These are phyloP conservation scores for Proterorhinus semilunaris DNA, from an alignment of 2,113 vertebrate species.

Conservation along the genomic window DNA sequence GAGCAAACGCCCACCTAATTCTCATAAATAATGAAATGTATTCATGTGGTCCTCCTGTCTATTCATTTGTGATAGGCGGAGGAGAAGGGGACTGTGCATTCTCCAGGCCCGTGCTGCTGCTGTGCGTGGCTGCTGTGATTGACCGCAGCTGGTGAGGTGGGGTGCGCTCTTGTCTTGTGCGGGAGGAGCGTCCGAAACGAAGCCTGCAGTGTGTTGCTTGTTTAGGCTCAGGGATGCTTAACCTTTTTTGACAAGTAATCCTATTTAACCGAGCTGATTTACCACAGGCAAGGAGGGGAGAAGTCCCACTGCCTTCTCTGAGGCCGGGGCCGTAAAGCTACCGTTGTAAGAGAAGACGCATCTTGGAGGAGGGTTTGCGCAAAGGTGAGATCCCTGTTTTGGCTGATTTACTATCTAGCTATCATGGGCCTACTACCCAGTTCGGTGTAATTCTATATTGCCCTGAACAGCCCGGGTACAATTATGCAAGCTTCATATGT, in stretches of 20 bases:
- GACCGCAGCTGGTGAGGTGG: constrained; percentile 14
- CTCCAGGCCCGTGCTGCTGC: constrained; percentile 15
- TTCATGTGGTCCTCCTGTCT: neutral
- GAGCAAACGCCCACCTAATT: neutral
- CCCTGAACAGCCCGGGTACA: neutral
- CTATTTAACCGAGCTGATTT: constrained; percentile 15
- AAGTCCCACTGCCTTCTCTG: neutral
- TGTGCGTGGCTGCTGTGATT: neutral
- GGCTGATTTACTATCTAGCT: neutral
- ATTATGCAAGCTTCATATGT: neutral
- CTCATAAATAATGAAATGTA: constrained; percentile 1
- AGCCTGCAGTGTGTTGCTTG: constrained; percentile 12
- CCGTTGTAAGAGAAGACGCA: constrained; percentile 7
- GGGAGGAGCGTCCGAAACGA: constrained; percentile 39
- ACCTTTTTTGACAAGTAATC: constrained; percentile 12
- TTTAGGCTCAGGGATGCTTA: too few relatives aligned
- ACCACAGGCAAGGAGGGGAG: neutral
- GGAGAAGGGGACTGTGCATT: constrained; percentile 2
- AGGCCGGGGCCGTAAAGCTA: neutral
- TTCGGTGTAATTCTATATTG: neutral
- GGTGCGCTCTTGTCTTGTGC: constrained; percentile 12
- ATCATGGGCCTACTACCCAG: constrained; percentile 12
- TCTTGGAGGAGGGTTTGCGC: constrained; percentile 20
- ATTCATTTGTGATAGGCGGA: neutral
- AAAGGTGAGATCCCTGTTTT: constrained; percentile 44